Evolutionary conservation across 2,113 vertebrate species (phyloP).

Genomic region (Ameiurus melas): DNA sequence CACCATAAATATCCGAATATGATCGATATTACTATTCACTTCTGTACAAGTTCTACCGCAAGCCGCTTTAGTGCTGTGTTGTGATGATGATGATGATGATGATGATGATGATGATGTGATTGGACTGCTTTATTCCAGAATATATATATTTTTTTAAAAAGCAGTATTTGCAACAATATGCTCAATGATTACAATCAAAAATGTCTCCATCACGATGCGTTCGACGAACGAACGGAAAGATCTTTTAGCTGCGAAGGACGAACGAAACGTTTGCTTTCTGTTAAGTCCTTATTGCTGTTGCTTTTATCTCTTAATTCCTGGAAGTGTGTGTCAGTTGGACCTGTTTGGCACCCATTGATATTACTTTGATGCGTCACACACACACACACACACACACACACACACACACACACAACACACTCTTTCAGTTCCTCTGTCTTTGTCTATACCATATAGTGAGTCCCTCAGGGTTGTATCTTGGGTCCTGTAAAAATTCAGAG

Average conservation of each 20-base stretch:
- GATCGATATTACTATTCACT: neutral
- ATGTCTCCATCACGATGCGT: neutral
- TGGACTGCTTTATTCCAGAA: neutral
- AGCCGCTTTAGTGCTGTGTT: neutral
- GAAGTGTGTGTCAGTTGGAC: slow-evolving; percentile 7
- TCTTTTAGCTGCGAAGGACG: neutral
- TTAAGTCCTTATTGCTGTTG: slow-evolving; percentile 2
- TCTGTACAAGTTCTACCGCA: neutral
- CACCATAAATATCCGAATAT: no score
- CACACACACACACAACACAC: slow-evolving; percentile 11
- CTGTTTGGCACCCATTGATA: slow-evolving; percentile 43
- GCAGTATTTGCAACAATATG: neutral
- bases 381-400: slow-evolving; percentile 9
- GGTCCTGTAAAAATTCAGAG: neutral
- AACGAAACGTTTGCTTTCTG: neutral
- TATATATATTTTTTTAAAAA: no score
- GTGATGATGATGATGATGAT: neutral
- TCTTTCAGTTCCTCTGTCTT: neutral
- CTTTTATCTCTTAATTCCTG: slow-evolving; percentile 17
- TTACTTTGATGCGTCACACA: slow-evolving; percentile 47
- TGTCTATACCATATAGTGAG: neutral
- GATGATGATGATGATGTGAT: no score
- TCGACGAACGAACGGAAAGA: neutral
- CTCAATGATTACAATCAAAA: neutral
- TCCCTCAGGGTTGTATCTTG: slow-evolving; percentile 24